Percentiles rank a stretch among this genome's conserved stretches.
These are phyloP conservation scores for Typhlomys cinereus DNA, from an alignment of 2,113 vertebrate species.

Conservation along the genomic window DNA sequence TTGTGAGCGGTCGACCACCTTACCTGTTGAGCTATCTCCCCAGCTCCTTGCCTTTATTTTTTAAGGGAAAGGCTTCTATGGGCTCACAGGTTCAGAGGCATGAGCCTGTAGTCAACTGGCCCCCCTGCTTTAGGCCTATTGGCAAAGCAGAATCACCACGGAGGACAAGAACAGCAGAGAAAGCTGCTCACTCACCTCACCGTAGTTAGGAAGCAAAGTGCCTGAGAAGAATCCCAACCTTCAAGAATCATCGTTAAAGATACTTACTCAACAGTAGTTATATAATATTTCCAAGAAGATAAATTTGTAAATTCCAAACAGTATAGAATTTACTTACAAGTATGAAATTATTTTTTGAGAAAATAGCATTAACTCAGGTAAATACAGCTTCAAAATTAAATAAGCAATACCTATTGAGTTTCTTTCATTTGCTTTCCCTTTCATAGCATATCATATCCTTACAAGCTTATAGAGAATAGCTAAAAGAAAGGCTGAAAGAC, in stretches of 20 bases:
- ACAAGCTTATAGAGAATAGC: not conserved
- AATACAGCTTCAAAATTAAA: conserved; percentile 47
- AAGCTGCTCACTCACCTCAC: no score
- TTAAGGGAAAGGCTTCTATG: no score
- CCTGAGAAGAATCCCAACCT: not conserved
- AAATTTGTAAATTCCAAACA: conserved; percentile 15
- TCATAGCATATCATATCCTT: not conserved
- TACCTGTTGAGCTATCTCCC: no score
- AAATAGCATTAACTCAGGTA: conserved; percentile 11
- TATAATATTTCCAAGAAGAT: conserved; percentile 32
- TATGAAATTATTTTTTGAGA: not conserved
- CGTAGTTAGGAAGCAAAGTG: no score
- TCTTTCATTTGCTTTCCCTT: not conserved
- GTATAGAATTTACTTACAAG: not conserved
- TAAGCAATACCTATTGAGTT: conserved; percentile 41
- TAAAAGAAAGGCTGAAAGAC: conserved; percentile 18
- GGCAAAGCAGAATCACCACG: no score
- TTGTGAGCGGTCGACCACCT: no score
- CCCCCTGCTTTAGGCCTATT: no score
- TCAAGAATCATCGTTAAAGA: conserved; percentile 14
- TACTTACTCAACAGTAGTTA: not conserved
- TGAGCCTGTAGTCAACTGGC: no score
- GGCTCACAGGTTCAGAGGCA: no score
- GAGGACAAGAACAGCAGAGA: no score
- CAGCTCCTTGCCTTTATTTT: no score